Percentiles rank a stretch among this genome's conserved stretches.
Evolutionary conservation across 2,113 vertebrate species (phyloP).

Genomic region (Hippolais icterina): DNA sequence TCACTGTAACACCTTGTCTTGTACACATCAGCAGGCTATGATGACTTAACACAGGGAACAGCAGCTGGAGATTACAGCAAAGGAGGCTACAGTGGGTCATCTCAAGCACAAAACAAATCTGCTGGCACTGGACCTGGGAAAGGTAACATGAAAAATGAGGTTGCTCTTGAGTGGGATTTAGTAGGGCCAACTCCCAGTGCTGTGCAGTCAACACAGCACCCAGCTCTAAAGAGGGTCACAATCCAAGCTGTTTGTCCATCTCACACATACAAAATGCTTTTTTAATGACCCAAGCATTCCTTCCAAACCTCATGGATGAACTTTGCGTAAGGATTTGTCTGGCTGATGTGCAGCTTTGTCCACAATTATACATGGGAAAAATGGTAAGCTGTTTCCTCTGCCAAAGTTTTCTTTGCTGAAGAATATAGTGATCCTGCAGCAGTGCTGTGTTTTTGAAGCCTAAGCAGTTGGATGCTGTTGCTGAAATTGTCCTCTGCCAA

Average conservation of each 20-base stretch:
- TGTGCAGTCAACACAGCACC: neutral
- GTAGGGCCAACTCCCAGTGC: neutral
- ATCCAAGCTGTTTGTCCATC: neutral
- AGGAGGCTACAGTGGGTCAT: constrained; percentile 89
- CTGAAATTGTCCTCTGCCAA: neutral
- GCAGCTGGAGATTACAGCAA: constrained; percentile 92
- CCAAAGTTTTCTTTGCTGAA: neutral
- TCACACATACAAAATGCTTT: neutral
- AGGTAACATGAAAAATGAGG: constrained; percentile 77
- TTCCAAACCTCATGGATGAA: neutral
- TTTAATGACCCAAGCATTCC: neutral
- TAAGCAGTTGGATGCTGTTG: neutral
- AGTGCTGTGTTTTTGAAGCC: neutral
- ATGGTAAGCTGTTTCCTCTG: neutral
- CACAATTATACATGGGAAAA: neutral
- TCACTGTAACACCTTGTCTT: neutral
- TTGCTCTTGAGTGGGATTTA: neutral
- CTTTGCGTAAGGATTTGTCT: neutral
- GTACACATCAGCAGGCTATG: constrained; percentile 86
- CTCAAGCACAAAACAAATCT: constrained; percentile 91
- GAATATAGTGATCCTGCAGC: neutral
- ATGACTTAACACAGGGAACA: constrained; percentile 91
- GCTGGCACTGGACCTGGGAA: constrained; percentile 88
- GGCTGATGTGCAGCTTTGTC: neutral
- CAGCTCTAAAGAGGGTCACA: neutral